These are phyloP conservation scores for Aphis craccivora DNA, from an alignment of 1,140 invertebrate genomes.

Conservation along the genomic window DNA sequence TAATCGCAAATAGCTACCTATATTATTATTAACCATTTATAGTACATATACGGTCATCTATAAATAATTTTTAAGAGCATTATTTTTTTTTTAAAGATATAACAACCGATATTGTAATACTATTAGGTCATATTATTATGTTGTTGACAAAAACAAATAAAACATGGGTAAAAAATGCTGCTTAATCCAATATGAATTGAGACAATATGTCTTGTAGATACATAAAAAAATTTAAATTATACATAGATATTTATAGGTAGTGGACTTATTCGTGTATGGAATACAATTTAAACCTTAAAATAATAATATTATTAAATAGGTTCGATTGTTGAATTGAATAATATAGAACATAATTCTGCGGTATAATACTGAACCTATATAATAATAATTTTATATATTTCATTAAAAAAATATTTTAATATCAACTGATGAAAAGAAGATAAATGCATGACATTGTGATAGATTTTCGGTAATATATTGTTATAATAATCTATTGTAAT, in stretches of 20 bases:
- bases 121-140: not conserved
- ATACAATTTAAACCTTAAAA: not conserved
- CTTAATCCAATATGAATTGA: not conserved
- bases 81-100: not conserved
- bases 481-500: not conserved
- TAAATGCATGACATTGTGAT: not conserved
- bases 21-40: not conserved
- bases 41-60: not conserved
- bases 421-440: not conserved
- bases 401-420: not conserved
- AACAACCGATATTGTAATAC: not conserved
- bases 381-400: not conserved
- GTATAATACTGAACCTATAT: no score
- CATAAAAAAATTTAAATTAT: not conserved
- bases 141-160: not conserved
- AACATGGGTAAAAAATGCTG: not conserved
- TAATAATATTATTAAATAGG: not conserved
- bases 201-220: not conserved
- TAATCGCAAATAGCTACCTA: not conserved
- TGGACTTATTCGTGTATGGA: not conserved
- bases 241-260: not conserved
- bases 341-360: not conserved
- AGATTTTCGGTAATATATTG: not conserved
- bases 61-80: slow-evolving; percentile 5
- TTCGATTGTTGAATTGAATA: not conserved